Base-by-base conservation (phyloP, 2,888 invertebrate species). In the Tachystola acroxantha region DNA sequence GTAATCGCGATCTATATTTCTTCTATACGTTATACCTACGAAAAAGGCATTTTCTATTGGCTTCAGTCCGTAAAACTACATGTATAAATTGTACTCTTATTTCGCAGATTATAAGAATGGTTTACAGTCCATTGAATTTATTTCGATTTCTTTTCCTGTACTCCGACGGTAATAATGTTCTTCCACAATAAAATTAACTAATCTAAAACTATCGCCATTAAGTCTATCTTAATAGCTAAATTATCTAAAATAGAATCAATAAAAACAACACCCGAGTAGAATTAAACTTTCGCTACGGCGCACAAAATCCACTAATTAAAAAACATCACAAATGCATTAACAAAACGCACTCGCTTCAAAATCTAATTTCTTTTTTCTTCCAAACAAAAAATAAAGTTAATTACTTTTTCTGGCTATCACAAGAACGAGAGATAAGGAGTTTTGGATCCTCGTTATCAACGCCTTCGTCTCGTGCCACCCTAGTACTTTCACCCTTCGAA, bases 371-470 rank as follows among this genome's bases (percentile, higher is more conserved):
- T 72, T 71, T 74, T 71, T 69, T 59, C 43, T 28, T 51, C 57
- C 54, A 71, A 70, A 76, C 64, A 70, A 72, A 78, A 77, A 76
- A 59, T 57, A 24, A 53, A 53, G 71, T 81, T 84, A 85, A 85
- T 85, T 84, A 84, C 82, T 71, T 84, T 79, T 78, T 77, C 72
- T 72, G 65, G 59, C 59, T 64, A 69, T 76, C 76, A 73, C 69
- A 69, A 67, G 64, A 64, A 65, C 64, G 64, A 65, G 64, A 79
- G 82, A 84, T 81, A 84, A 80, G 72, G 28, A 58, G 63, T 64
- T 80, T 77, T 67, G 72, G 69, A 67, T 73, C 70, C 64, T 64
- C 70, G 77, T 81, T 82, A 84, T 82, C 82, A 81, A 57, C 62
- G 66, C 66, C 64, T 63, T 46, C 48, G 53, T 39, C 42, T 52